Evolutionary conservation across 1,140 invertebrate species (phyloP), one percentile per base, ranked within the genome.

Genomic region (Drosophila kurseongensis): DNA sequence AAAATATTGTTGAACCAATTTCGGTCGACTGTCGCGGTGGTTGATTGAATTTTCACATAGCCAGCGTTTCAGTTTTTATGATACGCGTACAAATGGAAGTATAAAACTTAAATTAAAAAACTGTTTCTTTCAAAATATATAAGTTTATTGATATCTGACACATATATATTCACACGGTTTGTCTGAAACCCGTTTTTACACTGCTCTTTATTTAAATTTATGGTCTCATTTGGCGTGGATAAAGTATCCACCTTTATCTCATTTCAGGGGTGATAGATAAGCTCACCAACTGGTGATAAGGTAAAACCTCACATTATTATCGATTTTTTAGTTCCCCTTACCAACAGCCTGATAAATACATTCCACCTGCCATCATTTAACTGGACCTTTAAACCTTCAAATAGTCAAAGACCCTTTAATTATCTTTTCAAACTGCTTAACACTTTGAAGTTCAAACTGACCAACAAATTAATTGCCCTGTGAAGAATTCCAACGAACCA

Each of bases 381-480:
- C 40, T 44, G 66, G 62, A 58, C 68, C 41, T 41, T 52, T 36
- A 59, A 77, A 38, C 57, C 61, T 54, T 63, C 51, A 16, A 63
- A 56, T 50, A 63, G 38, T 29, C 69, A 35, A 63, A 75, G 62
- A 60, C 59, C 78, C 56, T 66, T 59, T 75, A 69, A 69, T 58
- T 50, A 72, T 72, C 51, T 71, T 48, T 47, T 72, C 66, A 72
- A 72, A 61, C 36, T 63, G 63, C 42, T 57, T 18, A 81, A 81
- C 78, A 74, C 74, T 74, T 77, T 55, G n/a, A 27, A 41, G 14
- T 65, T 45, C 35, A 13, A 48, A 60, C 38, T 57, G 68, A 36
- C n/a, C 12, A 48, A 71, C 66, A 60, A 78, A 85, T 86, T 81
- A 80, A 85, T 80, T 77, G 77, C 35, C 29, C 61, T 8, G 18